Conservation (phyloP, 2,888 invertebrate species). For the Stegophylla sp. region DNA sequence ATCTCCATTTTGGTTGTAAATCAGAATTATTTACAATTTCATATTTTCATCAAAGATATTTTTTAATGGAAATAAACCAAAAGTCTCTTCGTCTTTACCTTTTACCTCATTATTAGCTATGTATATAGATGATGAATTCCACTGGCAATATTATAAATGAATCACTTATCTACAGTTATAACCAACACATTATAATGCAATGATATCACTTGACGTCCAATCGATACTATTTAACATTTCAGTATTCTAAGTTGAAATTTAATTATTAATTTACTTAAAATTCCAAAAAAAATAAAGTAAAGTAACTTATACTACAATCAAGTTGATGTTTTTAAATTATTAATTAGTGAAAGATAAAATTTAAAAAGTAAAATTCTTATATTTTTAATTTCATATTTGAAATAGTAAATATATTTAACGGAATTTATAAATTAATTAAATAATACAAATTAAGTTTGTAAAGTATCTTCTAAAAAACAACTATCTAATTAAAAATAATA, state of each 20-base stretch:
- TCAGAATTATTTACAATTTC: constrained; percentile 32
- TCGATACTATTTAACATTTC: constrained; percentile 7
- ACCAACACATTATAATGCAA: constrained; percentile 51
- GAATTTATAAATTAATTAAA: neutral
- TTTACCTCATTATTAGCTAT: constrained; percentile 35
- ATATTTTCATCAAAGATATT: constrained; percentile 30
- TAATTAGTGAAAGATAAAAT: too few relatives aligned
- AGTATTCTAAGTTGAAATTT: neutral
- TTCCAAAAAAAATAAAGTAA: neutral
- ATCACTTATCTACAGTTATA: constrained; percentile 52
- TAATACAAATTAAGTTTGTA: constrained; percentile 10
- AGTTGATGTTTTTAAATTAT: too few relatives aligned
- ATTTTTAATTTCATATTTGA: too few relatives aligned
- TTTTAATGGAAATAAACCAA: constrained; percentile 35
- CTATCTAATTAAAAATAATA: constrained; percentile 22
- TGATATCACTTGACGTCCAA: constrained; percentile 45
- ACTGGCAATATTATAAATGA: constrained; percentile 53
- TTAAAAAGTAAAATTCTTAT: too few relatives aligned
- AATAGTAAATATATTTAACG: too few relatives aligned
- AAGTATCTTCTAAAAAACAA: neutral
- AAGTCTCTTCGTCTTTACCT: constrained; percentile 45
- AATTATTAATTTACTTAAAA: neutral
- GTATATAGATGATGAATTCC: constrained; percentile 45
- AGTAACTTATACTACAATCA: neutral
- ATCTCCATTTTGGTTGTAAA: constrained; percentile 18